These are phyloP conservation scores for Pollenia labialis DNA, from an alignment of 2,888 invertebrate genomes.

Conservation along the genomic window DNA sequence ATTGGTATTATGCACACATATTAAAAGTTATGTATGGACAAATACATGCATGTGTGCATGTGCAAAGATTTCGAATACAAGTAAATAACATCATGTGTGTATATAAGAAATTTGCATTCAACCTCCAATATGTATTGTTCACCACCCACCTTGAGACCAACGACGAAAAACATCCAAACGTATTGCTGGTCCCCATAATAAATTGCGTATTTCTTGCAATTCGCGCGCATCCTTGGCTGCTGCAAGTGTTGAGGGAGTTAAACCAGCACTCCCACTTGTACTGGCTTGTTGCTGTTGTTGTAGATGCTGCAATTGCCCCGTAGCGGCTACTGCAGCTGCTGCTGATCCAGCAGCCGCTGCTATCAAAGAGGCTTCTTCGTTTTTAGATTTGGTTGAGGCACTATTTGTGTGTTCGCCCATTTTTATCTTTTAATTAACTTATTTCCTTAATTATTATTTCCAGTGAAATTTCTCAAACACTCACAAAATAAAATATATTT, in stretches of 20 bases:
- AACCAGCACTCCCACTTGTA: conserved; percentile 68
- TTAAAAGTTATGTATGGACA: too few species aligned
- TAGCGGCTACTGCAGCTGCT: conserved; percentile 72
- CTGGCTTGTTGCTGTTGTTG: conserved; percentile 71
- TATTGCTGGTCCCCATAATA: conserved; percentile 93
- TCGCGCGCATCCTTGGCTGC: conserved; percentile 86
- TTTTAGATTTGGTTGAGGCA: conserved; percentile 70
- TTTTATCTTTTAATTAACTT: conserved; percentile 43
- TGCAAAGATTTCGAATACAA: neutral
- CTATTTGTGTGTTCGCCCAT: conserved; percentile 80
- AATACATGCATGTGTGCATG: neutral
- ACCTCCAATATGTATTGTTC: conserved; percentile 29
- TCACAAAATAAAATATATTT: conserved; percentile 52
- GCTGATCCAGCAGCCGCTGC: conserved; percentile 75
- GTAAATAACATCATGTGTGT: conserved; percentile 11
- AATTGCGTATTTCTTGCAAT: conserved; percentile 89
- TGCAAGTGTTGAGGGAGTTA: conserved; percentile 53
- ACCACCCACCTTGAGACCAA: conserved; percentile 92
- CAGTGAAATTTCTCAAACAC: neutral
- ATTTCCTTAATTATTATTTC: conserved; percentile 22
- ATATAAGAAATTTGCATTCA: conserved; percentile 40
- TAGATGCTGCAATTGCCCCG: conserved; percentile 75
- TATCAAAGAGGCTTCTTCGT: conserved; percentile 76
- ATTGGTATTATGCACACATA: neutral
- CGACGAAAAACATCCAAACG: conserved; percentile 94